Percentiles rank a stretch among this genome's conserved stretches.
phyloP scores from a whole-genome alignment of 2,888 invertebrate species.

The Eupithecia exiguata region DNA sequence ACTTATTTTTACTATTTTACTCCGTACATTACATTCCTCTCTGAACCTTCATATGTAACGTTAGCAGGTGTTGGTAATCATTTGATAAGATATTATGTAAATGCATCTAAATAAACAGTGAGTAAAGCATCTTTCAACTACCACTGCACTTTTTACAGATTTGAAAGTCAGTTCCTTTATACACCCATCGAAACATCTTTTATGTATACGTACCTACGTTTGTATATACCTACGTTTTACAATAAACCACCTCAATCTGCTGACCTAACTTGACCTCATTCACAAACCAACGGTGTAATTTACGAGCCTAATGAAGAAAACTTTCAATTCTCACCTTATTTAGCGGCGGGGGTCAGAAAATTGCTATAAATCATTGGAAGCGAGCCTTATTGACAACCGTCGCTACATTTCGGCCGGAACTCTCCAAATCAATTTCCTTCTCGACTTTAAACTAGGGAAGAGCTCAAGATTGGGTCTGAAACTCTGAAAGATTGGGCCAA shows the following conservation, averaged over 20 bases:
- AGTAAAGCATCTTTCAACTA: not conserved
- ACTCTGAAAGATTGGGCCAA: not conserved
- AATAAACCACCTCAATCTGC: constrained; percentile 3
- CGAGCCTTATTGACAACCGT: constrained; percentile 63
- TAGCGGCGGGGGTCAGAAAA: constrained; percentile 50
- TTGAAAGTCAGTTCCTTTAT: not conserved
- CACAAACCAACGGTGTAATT: constrained; percentile 29
- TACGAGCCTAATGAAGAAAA: constrained; percentile 43
- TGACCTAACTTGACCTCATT: constrained; percentile 3
- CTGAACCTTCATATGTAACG: not conserved
- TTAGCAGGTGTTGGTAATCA: not conserved
- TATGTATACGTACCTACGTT: not conserved
- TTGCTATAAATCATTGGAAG: constrained; percentile 62
- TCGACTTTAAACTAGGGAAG: constrained; percentile 55
- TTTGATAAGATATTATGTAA: not conserved
- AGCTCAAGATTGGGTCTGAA: constrained; percentile 26
- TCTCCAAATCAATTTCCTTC: constrained; percentile 76
- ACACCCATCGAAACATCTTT: not conserved
- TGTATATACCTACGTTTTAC: not conserved
- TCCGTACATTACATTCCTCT: not conserved
- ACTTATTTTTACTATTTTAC: not conserved
- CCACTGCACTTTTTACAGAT: not conserved
- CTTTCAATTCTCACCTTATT: constrained; percentile 50
- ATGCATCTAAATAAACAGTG: not conserved
- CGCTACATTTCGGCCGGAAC: constrained; percentile 62